Evolutionary conservation across 2,888 invertebrate genomes (phyloP), one percentile per base, ranked within the genome.

Genomic region (Marasmarcha lunaedactyla): DNA sequence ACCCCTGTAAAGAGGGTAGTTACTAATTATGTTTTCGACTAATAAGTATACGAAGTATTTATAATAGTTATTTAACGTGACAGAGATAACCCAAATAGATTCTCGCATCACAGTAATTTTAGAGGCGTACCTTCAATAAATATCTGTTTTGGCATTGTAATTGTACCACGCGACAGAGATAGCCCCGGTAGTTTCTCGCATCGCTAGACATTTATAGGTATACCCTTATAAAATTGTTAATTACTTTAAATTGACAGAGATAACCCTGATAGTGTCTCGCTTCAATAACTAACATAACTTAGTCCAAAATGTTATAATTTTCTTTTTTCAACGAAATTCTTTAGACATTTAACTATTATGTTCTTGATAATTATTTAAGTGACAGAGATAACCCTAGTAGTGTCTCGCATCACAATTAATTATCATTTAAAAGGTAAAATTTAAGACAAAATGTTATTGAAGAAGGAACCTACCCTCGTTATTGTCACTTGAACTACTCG

Each of bases 21-120:
- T n/a, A n/a, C n/a, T n/a, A n/a, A n/a, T n/a, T n/a, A n/a, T n/a
- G n/a, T n/a, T n/a, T n/a, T n/a, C n/a, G n/a, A n/a, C n/a, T 7
- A 40, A 12, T 2, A 39, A 38, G 44, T 1, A 44, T 37, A 5
- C 35, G n/a, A 33, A 41, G 36, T 12, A 33, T 36, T 38, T 44
- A 15, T 1, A 33, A 1, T 2, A 44, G 10, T 1, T 35, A 10
- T 35, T 35, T 35, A 13, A 13, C 12, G 34, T 39, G 38, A 39
- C 33, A 39, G 38, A 39, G 20, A 25, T 39, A 39, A n/a, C 34
- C 34, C 34, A 11, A 11, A 10, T 39, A 33, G 34, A 13, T 10
- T 20, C 38, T 34, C 38, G 38, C 38, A 39, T 34, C 38, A 39
- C 13, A 25, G 11, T 36, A 9, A 11, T n/a, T 20, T 12, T 36